A percentile compares a stretch with the other conserved stretches of the same genome.
Evolutionary conservation across 2,888 invertebrate genomes (phyloP).

Genomic region (Gymnoscelis rufifasciata): DNA sequence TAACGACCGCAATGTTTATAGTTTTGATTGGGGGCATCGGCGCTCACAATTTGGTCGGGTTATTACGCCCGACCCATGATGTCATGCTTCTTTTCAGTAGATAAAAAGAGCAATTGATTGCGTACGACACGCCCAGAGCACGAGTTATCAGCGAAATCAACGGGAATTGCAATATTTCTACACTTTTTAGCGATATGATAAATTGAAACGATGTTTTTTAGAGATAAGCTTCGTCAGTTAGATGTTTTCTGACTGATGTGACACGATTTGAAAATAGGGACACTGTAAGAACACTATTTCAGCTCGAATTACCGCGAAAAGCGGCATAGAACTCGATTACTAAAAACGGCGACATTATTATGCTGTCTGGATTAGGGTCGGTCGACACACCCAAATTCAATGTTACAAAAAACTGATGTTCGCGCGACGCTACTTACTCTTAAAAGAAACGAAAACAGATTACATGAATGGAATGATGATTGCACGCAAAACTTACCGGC

Average conservation of each 20-base stretch:
- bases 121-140: conserved; percentile 55
- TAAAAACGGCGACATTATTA: conserved; percentile 53
- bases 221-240: too few species aligned
- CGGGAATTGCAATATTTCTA: background rate
- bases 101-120: conserved; percentile 60
- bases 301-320: conserved; percentile 11
- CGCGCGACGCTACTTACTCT: conserved; percentile 32
- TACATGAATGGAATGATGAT: conserved; percentile 42
- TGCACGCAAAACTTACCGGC: conserved; percentile 62
- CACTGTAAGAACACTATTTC: background rate
- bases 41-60: conserved; percentile 42
- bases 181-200: too few species aligned
- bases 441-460: conserved; percentile 45
- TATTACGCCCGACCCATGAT: conserved; percentile 57
- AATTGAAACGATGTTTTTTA: too few species aligned
- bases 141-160: conserved; percentile 26
- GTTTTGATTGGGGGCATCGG: background rate
- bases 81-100: conserved; percentile 57
- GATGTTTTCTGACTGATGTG: background rate
- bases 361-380: conserved; percentile 21
- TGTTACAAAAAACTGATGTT: conserved; percentile 35
- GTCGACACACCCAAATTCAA: conserved; percentile 67
- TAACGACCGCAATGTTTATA: background rate
- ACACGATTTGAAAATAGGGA: background rate
- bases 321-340: conserved; percentile 28